Base-by-base conservation (phyloP, 2,797 vertebrate genomes). In the Falco rusticolus region DNA sequence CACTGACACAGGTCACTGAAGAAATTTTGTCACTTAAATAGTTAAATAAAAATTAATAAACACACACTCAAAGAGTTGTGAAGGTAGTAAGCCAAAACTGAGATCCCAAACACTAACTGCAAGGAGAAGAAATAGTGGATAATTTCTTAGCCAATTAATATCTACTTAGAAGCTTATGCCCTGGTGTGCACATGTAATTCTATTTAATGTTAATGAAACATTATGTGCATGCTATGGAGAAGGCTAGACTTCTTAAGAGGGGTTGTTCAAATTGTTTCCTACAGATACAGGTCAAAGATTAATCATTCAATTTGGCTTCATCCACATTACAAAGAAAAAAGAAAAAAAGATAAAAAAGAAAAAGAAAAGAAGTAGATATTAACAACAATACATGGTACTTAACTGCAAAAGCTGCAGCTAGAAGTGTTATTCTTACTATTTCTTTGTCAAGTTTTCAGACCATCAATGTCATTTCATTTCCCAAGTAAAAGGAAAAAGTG, bases 131-230 rank as follows among this genome's bases (percentile, higher is more conserved):
- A 85, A 68, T 26, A 85, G 34, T 20, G 22, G 37, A 91, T 92
- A 1, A 63, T 94, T 95, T 94, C 86, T 90, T 93, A 95, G 68
- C 16, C 72, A 94, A 95, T 96, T 95, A 96, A 77, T 95, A 84
- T 29, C 89, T 94, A 25, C 57, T 93, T 94, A 86, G 53, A 84
- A 92, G 81, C 43, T 95, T 92, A 83, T 95, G 86, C 61, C 88
- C 71, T 75, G 75, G 60, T 95, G 86, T 89, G 91, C 89, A 34
- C 70, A 93, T 84, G 90, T 94, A 93, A 84, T 64, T 88, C 47
- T 77, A 51, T 87, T 85, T 92, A 83, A 81, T 71, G 90, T 75
- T 94, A 97, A 92, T 88, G 79, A 91, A 91, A 92, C 39, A 65
- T 63, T 80, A 59, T 77, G 90, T 94, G 79, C 87, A 96, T 95